Base-by-base conservation (phyloP, 23 tunicate species). In the Botrylloides violaceus region DNA sequence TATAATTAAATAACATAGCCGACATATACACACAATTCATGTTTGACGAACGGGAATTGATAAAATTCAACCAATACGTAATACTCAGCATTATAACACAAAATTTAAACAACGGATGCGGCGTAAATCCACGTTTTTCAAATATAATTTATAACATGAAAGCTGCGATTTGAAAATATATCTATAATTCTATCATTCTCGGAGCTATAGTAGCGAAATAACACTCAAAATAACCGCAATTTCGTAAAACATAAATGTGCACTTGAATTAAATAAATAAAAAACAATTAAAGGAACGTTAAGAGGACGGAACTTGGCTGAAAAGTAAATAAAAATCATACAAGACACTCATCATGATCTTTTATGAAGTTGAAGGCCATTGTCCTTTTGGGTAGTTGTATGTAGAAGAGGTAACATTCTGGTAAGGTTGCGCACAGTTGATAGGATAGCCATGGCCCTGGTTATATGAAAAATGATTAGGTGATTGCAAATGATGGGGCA, bases 381-480 rank as follows among this genome's bases (percentile, higher is more conserved):
- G 26, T 35, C 74, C 74, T 22, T 68, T 39, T 19, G 36, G 74
- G 30, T 68, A 43, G 32, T 35, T 68, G 32, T 68, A 68, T 43
- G 37, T 68, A 9, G 74, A 39, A 19, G 74, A 26, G 27, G 74
- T 26, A 37, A 68, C 58, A n/a, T 68, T 55, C 20, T 39, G 58
- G 37, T 68, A 68, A 6, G 36, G 74, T 5, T 68, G 74, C 28
- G 43, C 49, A 37, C 37, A 32, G 25, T 68, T 36, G 23, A 32
- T 32, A 4, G 43, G 58, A 6, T 31, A 36, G 1, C 28, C 22
- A 24, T 39, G 37, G 18, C 47, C 47, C 24, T 39, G 20, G 22
- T 68, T 23, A 68, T 68, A 68, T 0, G 74, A 43, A 68, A 32
- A 43, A 26, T 38, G 74, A 32, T 31, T 35, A 43, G 26, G 47